Evolutionary conservation across 2,797 vertebrate species (phyloP).

Genomic region (Diplodus puntazzo): DNA sequence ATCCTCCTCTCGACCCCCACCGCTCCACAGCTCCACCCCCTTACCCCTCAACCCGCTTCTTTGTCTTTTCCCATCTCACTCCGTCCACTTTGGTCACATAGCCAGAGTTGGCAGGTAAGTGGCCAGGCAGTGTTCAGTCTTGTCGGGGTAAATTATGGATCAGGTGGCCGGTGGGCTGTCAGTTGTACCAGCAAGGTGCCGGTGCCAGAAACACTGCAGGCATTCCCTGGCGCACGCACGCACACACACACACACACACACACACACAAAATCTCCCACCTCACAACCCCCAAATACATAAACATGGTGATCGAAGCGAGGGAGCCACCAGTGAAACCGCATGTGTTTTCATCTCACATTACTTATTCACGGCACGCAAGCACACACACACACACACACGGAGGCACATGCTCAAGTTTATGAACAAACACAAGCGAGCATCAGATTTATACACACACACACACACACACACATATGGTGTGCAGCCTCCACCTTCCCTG

Average conservation of each 20-base stretch:
- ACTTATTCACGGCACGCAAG: slow-evolving; percentile 53
- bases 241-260: background rate
- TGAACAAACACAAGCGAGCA: slow-evolving; percentile 64
- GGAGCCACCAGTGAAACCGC: slow-evolving; percentile 49
- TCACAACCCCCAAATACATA: slow-evolving; percentile 46
- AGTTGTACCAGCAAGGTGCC: slow-evolving; percentile 65
- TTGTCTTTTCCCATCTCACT: slow-evolving; percentile 57
- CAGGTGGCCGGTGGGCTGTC: slow-evolving; percentile 76
- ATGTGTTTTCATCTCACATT: slow-evolving; percentile 63
- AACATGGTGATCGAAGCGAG: slow-evolving; percentile 60
- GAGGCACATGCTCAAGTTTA: slow-evolving; percentile 48
- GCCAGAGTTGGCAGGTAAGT: slow-evolving; percentile 68
- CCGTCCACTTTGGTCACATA: slow-evolving; percentile 48
- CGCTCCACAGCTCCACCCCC: slow-evolving; percentile 36
- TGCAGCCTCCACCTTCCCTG: slow-evolving; percentile 55
- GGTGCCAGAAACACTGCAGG: slow-evolving; percentile 77
- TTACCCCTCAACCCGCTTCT: slow-evolving; percentile 36
- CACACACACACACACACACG: slow-evolving; percentile 28
- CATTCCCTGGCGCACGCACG: slow-evolving; percentile 67
- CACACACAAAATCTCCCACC: slow-evolving; percentile 17
- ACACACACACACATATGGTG: slow-evolving; percentile 68
- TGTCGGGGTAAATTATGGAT: slow-evolving; percentile 83
- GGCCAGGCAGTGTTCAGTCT: slow-evolving; percentile 71
- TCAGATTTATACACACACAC: slow-evolving; percentile 47
- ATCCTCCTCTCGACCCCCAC: slow-evolving; percentile 29